phyloP scores from a whole-genome alignment of 2,113 vertebrate genomes.

The Xerus inauris region DNA sequence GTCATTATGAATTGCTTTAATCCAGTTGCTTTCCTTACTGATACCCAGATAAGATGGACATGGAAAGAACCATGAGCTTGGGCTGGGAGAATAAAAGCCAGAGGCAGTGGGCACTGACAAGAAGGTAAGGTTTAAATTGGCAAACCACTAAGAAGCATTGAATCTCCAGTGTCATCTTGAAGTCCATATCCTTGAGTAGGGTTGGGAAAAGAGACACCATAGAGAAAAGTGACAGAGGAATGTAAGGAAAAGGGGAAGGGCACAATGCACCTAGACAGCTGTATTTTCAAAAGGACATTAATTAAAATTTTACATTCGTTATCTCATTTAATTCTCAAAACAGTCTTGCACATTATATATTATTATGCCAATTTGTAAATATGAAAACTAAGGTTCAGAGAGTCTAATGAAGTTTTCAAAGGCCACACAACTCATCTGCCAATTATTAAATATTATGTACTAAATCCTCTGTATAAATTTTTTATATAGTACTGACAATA shows the following conservation, averaged over 20 bases:
- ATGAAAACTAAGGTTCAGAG: slow-evolving; percentile 17
- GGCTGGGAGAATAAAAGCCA: neutral
- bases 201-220: neutral
- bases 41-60: neutral
- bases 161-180: neutral
- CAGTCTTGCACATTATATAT: neutral
- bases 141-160: neutral
- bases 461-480: neutral
- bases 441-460: neutral
- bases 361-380: neutral
- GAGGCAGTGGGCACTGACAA: neutral
- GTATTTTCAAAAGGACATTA: slow-evolving; percentile 2
- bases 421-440: neutral
- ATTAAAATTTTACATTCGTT: slow-evolving; percentile 22
- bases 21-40: neutral
- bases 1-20: slow-evolving; percentile 39
- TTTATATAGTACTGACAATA: neutral
- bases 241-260: neutral
- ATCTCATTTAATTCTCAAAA: slow-evolving; percentile 55
- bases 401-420: slow-evolving; percentile 37
- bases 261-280: neutral
- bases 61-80: neutral
- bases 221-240: neutral
- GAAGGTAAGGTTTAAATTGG: neutral
- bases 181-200: neutral